phyloP scores from a whole-genome alignment of 2,888 invertebrate genomes.

The Syrphus vitripennis region DNA sequence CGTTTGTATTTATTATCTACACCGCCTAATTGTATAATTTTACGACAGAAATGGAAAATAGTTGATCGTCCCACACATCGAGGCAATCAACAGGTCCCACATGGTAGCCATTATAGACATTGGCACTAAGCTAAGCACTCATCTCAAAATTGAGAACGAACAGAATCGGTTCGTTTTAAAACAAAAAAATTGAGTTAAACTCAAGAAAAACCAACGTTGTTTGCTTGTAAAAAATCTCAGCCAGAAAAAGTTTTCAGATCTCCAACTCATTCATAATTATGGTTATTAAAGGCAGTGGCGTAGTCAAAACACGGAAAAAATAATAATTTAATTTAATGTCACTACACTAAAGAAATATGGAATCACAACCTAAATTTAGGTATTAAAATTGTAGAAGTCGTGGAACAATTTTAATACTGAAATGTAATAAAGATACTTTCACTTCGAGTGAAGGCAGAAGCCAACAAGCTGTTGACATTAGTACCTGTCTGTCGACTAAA shows the following conservation, averaged over 20 bases:
- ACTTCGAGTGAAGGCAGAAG: too few species aligned
- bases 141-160: not conserved
- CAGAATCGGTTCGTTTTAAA: not conserved
- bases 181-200: not conserved
- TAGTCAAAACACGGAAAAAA: too few species aligned
- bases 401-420: too few species aligned
- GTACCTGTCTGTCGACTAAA: too few species aligned
- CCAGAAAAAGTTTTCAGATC: not conserved
- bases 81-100: conserved; percentile 66
- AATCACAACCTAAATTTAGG: too few species aligned
- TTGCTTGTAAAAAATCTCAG: not conserved
- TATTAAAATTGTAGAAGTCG: too few species aligned
- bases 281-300: too few species aligned
- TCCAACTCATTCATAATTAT: not conserved
- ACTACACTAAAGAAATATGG: too few species aligned
- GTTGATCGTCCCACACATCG: conserved; percentile 62
- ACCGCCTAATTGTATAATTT: conserved; percentile 55
- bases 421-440: too few species aligned
- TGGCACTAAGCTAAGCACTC: not conserved
- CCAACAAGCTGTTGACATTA: too few species aligned
- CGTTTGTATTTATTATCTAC: conserved; percentile 18
- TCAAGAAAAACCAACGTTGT: not conserved
- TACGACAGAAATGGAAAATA: conserved; percentile 68
- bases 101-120: conserved; percentile 42
- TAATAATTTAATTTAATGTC: too few species aligned